Base-by-base conservation (phyloP, 2,797 vertebrate species). In the Hapalemur alaotrensis region DNA sequence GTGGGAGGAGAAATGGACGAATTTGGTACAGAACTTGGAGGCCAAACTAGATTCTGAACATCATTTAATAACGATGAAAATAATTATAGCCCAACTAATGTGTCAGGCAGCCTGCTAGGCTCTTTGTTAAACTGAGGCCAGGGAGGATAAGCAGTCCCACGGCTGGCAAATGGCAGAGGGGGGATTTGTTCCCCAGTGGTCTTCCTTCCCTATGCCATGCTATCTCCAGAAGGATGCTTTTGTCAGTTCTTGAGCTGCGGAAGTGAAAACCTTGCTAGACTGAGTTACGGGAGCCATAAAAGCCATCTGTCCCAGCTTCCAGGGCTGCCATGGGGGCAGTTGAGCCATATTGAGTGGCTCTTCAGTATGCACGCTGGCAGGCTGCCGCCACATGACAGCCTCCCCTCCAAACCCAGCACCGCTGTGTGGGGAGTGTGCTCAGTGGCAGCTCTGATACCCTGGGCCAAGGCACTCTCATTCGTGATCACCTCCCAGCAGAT, bases 251-350 rank as follows among this genome's bases (percentile, higher is more conserved):
- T 35, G 17, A 70, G 41, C 35, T 13, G n/a, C 43, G 7, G 18
- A 91, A 85, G 69, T 86, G 38, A 88, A 96, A 81, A 82, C 73
- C 80, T 76, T 70, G 48, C 75, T 85, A 83, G 85, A 23, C 80
- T 82, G 59, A 96, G 32, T 93, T 80, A 57, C 7, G 82, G 89
- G 93, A 75, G 38, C 73, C 61, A 20, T 84, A 14, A 72, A 63
- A 96, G 12, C 81, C 87, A 38, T 81, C 85, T 86, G 43, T 92
- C 78, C 50, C 50, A 20, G 57, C 72, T 75, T 83, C 61, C 69
- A 79, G 35, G 15, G 7, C 78, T 48, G 70, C 88, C 50, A 2
- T 59, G 18, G 70, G 88, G 50, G 22, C 65, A 92, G 52, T 4
- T 63, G 57, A 41, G 38, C 88, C 46, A 35, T 63, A n/a, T 20